Evolutionary conservation across 1,140 invertebrate genomes (phyloP).

Genomic region (Pollicipes pollicipes): DNA sequence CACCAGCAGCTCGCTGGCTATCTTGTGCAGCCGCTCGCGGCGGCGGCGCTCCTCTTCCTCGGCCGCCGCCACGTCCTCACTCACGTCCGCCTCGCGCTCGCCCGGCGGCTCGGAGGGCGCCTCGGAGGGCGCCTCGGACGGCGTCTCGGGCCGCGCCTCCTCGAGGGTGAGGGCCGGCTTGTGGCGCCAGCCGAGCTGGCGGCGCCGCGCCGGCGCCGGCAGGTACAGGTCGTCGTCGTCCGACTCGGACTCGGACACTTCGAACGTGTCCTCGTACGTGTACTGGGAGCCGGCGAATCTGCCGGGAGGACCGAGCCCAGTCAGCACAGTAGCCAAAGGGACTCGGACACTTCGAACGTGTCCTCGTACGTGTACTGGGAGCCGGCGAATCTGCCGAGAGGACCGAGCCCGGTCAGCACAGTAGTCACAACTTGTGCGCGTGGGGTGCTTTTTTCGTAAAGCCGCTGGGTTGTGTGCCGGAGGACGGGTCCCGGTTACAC

Average conservation of each 20-base stretch:
- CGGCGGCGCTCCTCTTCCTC: constrained; percentile 13
- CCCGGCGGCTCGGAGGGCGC: background rate
- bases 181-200: background rate
- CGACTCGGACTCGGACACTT: background rate
- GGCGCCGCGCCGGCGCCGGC: background rate
- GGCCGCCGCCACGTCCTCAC: constrained; percentile 12
- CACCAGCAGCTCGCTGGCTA: constrained; percentile 32
- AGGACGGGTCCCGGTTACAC: too few species aligned
- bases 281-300: background rate
- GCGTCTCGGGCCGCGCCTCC: background rate
- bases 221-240: background rate
- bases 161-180: background rate
- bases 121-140: background rate
- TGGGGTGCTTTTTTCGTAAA: too few species aligned
- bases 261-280: background rate
- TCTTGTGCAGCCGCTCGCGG: constrained; percentile 25
- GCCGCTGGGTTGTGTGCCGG: too few species aligned
- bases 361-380: background rate
- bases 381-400: background rate
- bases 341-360: constrained; percentile 2
- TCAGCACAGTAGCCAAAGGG: background rate
- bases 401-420: background rate
- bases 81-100: background rate
- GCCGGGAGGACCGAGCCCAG: background rate
- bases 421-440: too few species aligned